Percentiles rank a stretch among this genome's conserved stretches.
Conservation (phyloP, 2,113 vertebrate species). For the Amia ocellicauda region DNA sequence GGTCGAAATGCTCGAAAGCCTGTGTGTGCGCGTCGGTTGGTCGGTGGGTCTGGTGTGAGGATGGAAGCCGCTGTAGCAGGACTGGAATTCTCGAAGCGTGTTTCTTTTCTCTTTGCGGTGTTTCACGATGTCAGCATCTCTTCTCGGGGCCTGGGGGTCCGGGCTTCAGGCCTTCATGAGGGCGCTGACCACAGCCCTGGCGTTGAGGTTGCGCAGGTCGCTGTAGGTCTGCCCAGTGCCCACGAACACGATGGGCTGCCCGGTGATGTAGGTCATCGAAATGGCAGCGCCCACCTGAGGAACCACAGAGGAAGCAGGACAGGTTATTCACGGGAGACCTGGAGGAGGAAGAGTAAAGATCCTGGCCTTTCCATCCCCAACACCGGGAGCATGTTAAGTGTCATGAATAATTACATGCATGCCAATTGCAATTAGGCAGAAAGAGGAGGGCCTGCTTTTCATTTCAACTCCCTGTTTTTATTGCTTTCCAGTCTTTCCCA, state of each 20-base stretch:
- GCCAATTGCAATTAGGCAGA: too few species aligned
- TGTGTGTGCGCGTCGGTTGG: conserved; percentile 25
- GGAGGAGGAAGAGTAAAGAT: too few species aligned
- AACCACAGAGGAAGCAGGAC: background rate
- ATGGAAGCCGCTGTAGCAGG: conserved; percentile 29
- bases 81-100: conserved; percentile 32
- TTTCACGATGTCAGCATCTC: background rate
- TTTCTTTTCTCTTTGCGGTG: conserved; percentile 26
- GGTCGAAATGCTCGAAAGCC: conserved; percentile 23
- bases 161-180: conserved; percentile 90
- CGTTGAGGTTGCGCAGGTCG: conserved; percentile 95
- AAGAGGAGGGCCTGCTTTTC: too few species aligned
- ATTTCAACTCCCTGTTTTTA: too few species aligned
- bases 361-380: too few species aligned
- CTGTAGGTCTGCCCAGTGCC: conserved; percentile 97
- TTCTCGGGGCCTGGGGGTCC: background rate
- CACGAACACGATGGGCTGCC: conserved; percentile 96
- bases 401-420: too few species aligned
- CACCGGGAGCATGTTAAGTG: too few species aligned
- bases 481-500: too few species aligned
- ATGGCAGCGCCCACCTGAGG: conserved; percentile 91
- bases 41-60: conserved; percentile 17
- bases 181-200: conserved; percentile 89
- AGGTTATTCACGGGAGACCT: too few species aligned
- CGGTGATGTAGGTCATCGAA: conserved; percentile 98